phyloP scores from a whole-genome alignment of 2,888 invertebrate species.

The Hemistola chrysoprasaria region DNA sequence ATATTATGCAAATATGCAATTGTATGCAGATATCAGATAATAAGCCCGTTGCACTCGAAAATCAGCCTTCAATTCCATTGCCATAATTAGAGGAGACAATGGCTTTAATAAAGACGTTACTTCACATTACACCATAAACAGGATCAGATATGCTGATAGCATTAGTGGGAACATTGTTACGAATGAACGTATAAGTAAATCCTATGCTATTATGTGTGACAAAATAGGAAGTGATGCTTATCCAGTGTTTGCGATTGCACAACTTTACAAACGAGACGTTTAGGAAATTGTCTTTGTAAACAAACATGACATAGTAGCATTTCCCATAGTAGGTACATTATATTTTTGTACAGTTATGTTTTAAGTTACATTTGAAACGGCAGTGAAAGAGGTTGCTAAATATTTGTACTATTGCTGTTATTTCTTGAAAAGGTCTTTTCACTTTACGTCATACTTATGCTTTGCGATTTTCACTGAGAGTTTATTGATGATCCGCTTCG shows the following conservation, averaged over 20 bases:
- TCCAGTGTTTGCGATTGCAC: neutral
- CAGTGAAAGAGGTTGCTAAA: too few relatives aligned
- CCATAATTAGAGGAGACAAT: slow-evolving; percentile 79
- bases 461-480: too few relatives aligned
- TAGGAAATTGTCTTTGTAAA: too few relatives aligned
- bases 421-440: too few relatives aligned
- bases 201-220: slow-evolving; percentile 2
- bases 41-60: slow-evolving; percentile 58
- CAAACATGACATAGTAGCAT: too few relatives aligned
- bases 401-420: too few relatives aligned
- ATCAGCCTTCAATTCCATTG: slow-evolving; percentile 68
- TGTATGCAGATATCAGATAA: slow-evolving; percentile 79
- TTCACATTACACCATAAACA: slow-evolving; percentile 46
- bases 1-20: slow-evolving; percentile 79
- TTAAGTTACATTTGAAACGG: too few relatives aligned
- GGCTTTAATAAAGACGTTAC: slow-evolving; percentile 72
- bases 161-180: slow-evolving; percentile 33
- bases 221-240: slow-evolving; percentile 9
- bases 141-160: slow-evolving; percentile 52
- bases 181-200: slow-evolving; percentile 8
- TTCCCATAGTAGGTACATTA: too few relatives aligned
- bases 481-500: too few relatives aligned
- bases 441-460: too few relatives aligned
- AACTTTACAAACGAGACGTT: too few relatives aligned
- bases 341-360: too few relatives aligned